phyloP scores from a whole-genome alignment of 2,888 invertebrate genomes.

The Boloria selene region DNA sequence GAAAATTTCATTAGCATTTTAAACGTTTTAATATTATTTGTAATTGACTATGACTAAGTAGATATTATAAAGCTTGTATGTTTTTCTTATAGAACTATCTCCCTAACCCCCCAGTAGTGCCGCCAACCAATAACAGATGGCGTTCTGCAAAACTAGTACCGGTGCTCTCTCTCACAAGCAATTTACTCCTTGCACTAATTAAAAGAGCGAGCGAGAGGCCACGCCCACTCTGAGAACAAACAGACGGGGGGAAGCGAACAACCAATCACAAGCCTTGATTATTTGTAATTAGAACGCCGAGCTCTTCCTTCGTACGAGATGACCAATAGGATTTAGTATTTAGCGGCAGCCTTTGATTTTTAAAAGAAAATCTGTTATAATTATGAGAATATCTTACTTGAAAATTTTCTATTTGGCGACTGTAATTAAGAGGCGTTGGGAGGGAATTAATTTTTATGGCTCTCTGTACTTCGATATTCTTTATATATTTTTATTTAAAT shows the following conservation, averaged over 20 bases:
- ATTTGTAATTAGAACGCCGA: constrained; percentile 81
- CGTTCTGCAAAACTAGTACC: constrained; percentile 67
- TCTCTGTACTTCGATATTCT: not conserved
- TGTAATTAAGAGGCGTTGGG: constrained; percentile 4
- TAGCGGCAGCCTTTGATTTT: constrained; percentile 58
- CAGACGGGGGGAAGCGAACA: constrained; percentile 69
- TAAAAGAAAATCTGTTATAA: constrained; percentile 41
- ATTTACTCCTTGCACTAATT: constrained; percentile 84
- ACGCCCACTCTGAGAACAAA: constrained; percentile 79
- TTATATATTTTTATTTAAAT: not conserved
- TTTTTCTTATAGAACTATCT: constrained; percentile 63
- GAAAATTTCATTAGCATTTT: constrained; percentile 12
- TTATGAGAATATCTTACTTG: constrained; percentile 36
- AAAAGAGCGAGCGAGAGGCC: constrained; percentile 80
- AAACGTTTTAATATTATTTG: not conserved
- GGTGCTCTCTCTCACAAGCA: constrained; percentile 77
- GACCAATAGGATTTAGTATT: constrained; percentile 78
- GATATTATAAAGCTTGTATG: not conserved
- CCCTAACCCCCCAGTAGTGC: constrained; percentile 66
- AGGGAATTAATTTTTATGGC: not conserved
- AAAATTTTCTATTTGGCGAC: constrained; percentile 13
- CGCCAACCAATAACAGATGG: constrained; percentile 80
- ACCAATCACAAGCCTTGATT: constrained; percentile 80
- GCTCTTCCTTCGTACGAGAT: constrained; percentile 73
- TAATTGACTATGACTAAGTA: constrained; percentile 5